Conservation (phyloP, 2,888 invertebrate genomes). For the Drosophila niveifrons region DNA sequence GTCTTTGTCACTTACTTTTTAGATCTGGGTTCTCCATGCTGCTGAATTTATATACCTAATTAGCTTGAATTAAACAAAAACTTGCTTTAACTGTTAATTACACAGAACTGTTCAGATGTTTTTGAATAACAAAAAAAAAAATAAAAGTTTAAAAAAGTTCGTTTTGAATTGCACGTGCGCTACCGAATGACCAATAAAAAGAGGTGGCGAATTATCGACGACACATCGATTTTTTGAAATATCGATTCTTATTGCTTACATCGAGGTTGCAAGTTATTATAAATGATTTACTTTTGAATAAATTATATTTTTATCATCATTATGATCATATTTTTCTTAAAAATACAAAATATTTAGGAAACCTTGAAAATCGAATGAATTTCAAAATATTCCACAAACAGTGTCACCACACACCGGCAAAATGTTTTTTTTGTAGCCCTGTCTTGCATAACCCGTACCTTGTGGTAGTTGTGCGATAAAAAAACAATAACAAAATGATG, state of each 20-base stretch:
- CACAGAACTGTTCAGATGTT: background rate
- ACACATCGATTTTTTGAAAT: too few relatives aligned
- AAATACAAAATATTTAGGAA: background rate
- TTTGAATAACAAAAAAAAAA: background rate
- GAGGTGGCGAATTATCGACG: too few relatives aligned
- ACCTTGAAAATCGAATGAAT: background rate
- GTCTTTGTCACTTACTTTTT: conserved; percentile 22
- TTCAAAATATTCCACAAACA: conserved; percentile 9
- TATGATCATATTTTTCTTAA: too few relatives aligned
- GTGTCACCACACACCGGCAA: conserved; percentile 37
- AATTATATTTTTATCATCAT: too few relatives aligned
- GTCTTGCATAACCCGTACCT: conserved; percentile 67
- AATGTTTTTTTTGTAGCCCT: conserved; percentile 29
- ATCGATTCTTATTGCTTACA: too few relatives aligned
- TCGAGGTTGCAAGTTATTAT: too few relatives aligned
- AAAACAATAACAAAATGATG: conserved; percentile 60
- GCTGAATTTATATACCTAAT: background rate
- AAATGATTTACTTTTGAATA: too few relatives aligned
- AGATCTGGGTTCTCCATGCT: conserved; percentile 41
- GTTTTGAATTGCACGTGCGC: conserved; percentile 43
- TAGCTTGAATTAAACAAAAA: conserved; percentile 2
- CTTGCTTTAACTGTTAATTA: background rate
- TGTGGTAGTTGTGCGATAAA: conserved; percentile 4
- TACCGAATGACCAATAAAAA: background rate
- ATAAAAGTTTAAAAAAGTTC: conserved; percentile 27